Evolutionary conservation across 2,888 invertebrate species (phyloP).

Genomic region (Heteromurus nitidus): DNA sequence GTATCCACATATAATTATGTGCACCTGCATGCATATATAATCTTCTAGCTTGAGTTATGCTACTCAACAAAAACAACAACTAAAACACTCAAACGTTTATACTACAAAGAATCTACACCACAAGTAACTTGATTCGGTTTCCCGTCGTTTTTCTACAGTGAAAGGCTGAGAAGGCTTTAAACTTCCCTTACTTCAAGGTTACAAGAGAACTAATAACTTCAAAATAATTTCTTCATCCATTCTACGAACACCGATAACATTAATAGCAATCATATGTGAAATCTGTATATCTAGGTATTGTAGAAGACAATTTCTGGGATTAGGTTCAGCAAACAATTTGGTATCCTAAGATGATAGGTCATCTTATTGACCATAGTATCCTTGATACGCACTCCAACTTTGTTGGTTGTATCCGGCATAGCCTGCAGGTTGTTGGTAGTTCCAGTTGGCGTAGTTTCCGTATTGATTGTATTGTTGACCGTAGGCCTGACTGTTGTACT

Average conservation of each 20-base stretch:
- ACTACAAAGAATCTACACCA: not conserved
- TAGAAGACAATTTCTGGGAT: too few species aligned
- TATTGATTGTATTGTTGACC: slow-evolving; percentile 72
- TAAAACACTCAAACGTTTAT: not conserved
- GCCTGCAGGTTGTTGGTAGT: slow-evolving; percentile 71
- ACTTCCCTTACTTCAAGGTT: not conserved
- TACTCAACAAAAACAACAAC: not conserved
- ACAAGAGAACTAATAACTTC: not conserved
- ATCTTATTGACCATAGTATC: slow-evolving; percentile 69
- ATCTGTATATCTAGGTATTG: too few species aligned
- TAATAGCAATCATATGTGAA: too few species aligned
- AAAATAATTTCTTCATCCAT: not conserved
- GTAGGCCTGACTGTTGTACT: slow-evolving; percentile 59
- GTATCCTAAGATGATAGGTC: too few species aligned
- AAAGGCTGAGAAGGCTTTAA: slow-evolving; percentile 54
- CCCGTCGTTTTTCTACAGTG: too few species aligned
- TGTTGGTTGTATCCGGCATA: slow-evolving; percentile 69
- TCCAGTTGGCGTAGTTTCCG: slow-evolving; percentile 72
- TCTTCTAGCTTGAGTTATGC: too few species aligned
- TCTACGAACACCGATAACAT: not conserved
- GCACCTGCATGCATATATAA: not conserved
- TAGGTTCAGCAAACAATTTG: too few species aligned
- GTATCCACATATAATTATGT: too few species aligned
- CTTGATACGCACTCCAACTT: slow-evolving; percentile 72
- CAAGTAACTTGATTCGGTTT: too few species aligned